Base-by-base conservation (phyloP, 92 coral and sea anemone species). In the Siderastrea siderea region DNA sequence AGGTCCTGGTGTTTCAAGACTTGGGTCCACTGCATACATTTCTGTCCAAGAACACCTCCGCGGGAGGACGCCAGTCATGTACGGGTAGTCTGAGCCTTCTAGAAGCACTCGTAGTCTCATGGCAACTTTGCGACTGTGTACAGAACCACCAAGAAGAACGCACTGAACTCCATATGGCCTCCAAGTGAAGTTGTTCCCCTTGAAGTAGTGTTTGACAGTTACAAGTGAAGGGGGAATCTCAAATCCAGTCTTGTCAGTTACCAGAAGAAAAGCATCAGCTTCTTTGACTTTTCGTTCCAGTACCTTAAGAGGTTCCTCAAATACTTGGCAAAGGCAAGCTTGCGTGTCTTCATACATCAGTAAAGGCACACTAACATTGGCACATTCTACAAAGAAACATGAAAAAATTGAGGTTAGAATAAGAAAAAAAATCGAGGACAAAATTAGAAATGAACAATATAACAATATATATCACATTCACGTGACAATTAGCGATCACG, bases 1-100 rank as follows among this genome's bases (percentile, higher is more conserved):
- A 46, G 99, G 99, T n/a, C 99, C 99, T 4, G 99, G 98, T n/a
- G 99, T 98, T 71, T 98, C 99, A 92, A 98, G 84, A 64, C 99
- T 98, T 47, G 91, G 96, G 65, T 98, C 99, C n/a, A 98, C 98
- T 12, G 98, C 93, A 78, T 98, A 95, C 93, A 95, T 92, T 53
- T 98, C 92, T 48, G 98, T 97, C 99, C 99, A 98, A 1, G 99
- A 98, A 77, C 99, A 98, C 55, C 96, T 87, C n/a, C 93, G 94
- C 6, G 99, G 99, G 77, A 98, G 70, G 7, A 95, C 95, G 13
- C 98, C 98, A 0, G 99, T 88, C 99, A 98, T 98, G 80, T 98
- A 98, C n/a, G 97, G 97, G 68, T 92, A 94, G 74, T 98, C 98
- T 3, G 96, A 92, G 10, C 96, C 99, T 74, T 98, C 99, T 19